Evolutionary conservation across 2,888 invertebrate genomes (phyloP), one percentile per base, ranked within the genome.

Genomic region (Osmoderma eremita): DNA sequence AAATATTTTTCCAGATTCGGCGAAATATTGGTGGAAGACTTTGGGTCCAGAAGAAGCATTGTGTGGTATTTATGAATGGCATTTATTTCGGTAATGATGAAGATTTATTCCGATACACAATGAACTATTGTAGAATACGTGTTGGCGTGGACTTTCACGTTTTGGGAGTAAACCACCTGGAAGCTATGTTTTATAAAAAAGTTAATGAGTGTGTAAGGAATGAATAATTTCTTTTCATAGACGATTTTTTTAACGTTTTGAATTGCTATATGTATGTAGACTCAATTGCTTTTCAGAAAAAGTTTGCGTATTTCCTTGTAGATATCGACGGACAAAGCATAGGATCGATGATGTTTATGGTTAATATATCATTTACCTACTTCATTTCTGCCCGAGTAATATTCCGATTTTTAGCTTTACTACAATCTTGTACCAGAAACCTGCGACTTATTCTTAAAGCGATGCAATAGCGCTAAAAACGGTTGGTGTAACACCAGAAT

Each of bases 311-410:
- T 73, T 80, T 88, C 73, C 85, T 86, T 50, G 81, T 88, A 70
- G 78, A 84, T 2, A 82, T 87, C 61, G 77, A 86, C 71, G 76
- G 76, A 13, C 73, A 77, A 42, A 76, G 80, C 15, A 77, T 84
- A 48, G 88, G 89, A 45, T 82, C 85, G 0, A 73, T 88, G 73
- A 81, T 88, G 69, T 87, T 88, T 75, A 84, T 86, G 86, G 88
- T 88, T 82, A 83, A 80, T 62, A 38, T 58, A 61, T 38, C 45
- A 63, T n/a, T 38, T 22, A 24, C n/a, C n/a, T n/a, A n/a, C n/a
- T n/a, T n/a, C n/a, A n/a, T n/a, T n/a, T n/a, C n/a, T n/a, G n/a
- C n/a, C n/a, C n/a, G n/a, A 45, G 18, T 10, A 39, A 48, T 41
- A 63, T 30, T 65, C 45, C 10, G 10, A 8, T 54, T 65, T 82